Percentiles rank a stretch among this genome's conserved stretches.
These are phyloP conservation scores for Seriola quinqueradiata DNA, from an alignment of 2,113 vertebrate genomes.

Conservation along the genomic window DNA sequence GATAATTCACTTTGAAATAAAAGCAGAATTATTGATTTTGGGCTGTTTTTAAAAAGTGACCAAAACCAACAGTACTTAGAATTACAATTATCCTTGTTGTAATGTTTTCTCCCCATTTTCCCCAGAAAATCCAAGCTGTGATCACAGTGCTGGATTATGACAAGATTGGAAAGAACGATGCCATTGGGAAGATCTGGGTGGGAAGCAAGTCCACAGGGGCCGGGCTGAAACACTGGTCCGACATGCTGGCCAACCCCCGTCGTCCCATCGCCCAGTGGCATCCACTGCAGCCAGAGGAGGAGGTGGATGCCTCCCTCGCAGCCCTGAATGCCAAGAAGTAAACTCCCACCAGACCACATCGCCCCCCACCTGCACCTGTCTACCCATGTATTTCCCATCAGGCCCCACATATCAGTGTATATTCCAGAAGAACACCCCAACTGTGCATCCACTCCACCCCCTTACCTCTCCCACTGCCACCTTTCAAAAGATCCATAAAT, in stretches of 20 bases:
- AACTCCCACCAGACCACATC: slow-evolving; percentile 58
- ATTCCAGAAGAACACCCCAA: slow-evolving; percentile 64
- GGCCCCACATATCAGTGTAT: slow-evolving; percentile 68
- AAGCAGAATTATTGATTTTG: not conserved
- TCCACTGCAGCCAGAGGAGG: slow-evolving; percentile 96
- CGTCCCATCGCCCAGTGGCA: slow-evolving; percentile 99
- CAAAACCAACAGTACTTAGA: too few species aligned
- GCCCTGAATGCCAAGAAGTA: slow-evolving; percentile 96
- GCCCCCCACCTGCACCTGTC: slow-evolving; percentile 34
- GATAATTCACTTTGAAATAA: too few species aligned
- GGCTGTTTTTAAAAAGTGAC: too few species aligned
- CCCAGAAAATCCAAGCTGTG: slow-evolving; percentile 96
- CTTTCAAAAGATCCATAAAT: slow-evolving; percentile 71
- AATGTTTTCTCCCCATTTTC: slow-evolving; percentile 11
- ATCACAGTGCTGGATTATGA: slow-evolving; percentile 99
- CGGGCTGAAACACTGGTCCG: slow-evolving; percentile 97
- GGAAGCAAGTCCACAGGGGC: slow-evolving; percentile 93
- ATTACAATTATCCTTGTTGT: not conserved
- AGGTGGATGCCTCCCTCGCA: slow-evolving; percentile 90
- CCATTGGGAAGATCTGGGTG: slow-evolving; percentile 97
- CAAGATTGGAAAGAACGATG: slow-evolving; percentile 98
- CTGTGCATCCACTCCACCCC: slow-evolving; percentile 37
- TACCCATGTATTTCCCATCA: slow-evolving; percentile 52
- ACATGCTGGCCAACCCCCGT: slow-evolving; percentile 98
- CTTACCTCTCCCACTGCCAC: slow-evolving; percentile 43